Percentiles rank a stretch among this genome's conserved stretches.
phyloP scores from a whole-genome alignment of 2,888 invertebrate species.

The Corythucha ciliata region DNA sequence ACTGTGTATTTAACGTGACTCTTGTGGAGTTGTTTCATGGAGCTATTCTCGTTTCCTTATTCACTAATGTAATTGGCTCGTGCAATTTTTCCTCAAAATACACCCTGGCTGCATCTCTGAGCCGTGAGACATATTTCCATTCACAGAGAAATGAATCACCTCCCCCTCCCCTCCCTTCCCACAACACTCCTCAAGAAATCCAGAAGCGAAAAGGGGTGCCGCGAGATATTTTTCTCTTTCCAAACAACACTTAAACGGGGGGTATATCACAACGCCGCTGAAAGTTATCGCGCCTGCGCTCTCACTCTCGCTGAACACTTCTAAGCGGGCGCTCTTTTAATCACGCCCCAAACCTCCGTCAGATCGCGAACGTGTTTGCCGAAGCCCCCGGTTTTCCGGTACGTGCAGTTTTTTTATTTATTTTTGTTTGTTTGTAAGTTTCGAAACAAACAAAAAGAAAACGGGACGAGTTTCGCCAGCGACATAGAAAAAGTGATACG shows the following conservation, averaged over 20 bases:
- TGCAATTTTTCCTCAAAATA: no score
- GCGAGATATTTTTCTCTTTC: no score
- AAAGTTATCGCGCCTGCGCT: constrained; percentile 14
- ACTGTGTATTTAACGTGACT: no score
- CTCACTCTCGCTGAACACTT: background rate
- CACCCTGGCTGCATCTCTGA: no score
- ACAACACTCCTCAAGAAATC: no score
- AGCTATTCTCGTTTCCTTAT: no score
- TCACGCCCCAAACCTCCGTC: constrained; percentile 15
- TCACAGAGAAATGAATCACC: no score
- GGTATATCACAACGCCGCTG: background rate
- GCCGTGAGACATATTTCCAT: no score
- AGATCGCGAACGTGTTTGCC: constrained; percentile 22
- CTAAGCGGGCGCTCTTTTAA: background rate
- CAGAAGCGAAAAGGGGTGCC: no score
- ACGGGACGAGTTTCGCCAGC: constrained; percentile 3
- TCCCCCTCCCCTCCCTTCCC: no score
- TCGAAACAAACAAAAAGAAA: background rate
- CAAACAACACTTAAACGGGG: background rate
- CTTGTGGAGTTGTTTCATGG: no score
- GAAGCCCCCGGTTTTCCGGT: constrained; percentile 23
- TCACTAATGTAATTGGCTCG: no score
- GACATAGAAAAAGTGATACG: background rate
- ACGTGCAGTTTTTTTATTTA: constrained; percentile 11
- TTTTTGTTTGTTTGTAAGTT: background rate